These are phyloP conservation scores for Melinaea menophilus DNA, from an alignment of 2,888 invertebrate species.

Conservation along the genomic window DNA sequence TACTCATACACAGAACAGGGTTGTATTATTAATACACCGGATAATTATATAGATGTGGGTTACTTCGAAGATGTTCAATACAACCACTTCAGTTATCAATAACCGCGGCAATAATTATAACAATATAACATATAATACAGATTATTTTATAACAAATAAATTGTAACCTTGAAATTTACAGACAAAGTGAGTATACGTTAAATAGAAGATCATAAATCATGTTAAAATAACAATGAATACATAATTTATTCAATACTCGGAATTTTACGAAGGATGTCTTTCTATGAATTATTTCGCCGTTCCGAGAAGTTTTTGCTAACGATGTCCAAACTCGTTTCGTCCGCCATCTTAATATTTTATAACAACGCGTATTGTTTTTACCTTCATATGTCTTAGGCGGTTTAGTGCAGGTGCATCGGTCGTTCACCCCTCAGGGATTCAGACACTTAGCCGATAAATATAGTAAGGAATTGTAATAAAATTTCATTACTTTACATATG, in stretches of 20 bases:
- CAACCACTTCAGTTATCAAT: neutral
- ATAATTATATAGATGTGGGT: conserved; percentile 6
- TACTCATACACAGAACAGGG: neutral
- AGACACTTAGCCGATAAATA: no score
- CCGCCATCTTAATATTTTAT: conserved; percentile 24
- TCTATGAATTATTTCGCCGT: neutral
- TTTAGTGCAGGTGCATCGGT: conserved; percentile 65
- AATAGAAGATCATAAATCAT: no score
- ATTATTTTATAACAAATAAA: no score
- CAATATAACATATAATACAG: neutral
- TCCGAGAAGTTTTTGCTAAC: neutral
- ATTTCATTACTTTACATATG: no score
- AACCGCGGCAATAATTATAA: neutral
- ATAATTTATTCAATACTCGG: neutral
- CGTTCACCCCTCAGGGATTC: conserved; percentile 51
- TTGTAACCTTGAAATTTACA: no score
- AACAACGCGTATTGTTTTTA: conserved; percentile 52
- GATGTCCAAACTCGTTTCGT: conserved; percentile 16
- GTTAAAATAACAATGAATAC: no score
- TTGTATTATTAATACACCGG: neutral
- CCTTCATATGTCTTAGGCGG: conserved; percentile 59
- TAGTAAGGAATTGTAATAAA: no score
- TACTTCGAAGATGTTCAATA: conserved; percentile 30
- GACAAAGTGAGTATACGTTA: no score
- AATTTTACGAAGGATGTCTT: neutral